Percentiles rank a stretch among this genome's conserved stretches.
These are phyloP conservation scores for Tribolium madens DNA, from an alignment of 1,140 invertebrate species.

Conservation along the genomic window DNA sequence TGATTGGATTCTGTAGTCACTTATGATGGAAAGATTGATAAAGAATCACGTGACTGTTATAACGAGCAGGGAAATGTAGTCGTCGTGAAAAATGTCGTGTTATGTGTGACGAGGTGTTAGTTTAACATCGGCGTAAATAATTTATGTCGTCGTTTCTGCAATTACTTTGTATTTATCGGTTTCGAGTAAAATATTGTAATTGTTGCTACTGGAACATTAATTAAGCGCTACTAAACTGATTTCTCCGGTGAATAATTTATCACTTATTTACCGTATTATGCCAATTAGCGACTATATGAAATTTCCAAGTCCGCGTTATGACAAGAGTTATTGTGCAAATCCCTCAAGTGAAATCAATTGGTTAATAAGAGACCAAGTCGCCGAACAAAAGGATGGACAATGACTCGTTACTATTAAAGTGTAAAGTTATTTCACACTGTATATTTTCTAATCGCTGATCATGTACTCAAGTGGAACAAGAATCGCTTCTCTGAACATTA, in stretches of 20 bases:
- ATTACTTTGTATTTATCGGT: constrained; percentile 27
- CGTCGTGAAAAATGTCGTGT: constrained; percentile 2
- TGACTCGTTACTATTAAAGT: constrained; percentile 45
- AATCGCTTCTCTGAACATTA: constrained; percentile 44
- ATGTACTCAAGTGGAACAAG: constrained; percentile 50
- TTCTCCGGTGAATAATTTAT: constrained; percentile 44
- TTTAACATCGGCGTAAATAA: background rate
- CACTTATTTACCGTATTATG: constrained; percentile 49
- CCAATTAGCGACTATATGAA: constrained; percentile 42
- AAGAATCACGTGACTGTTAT: background rate
- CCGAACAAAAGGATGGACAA: constrained; percentile 22
- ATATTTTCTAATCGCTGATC: constrained; percentile 50
- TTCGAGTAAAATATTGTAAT: constrained; percentile 45
- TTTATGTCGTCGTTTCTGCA: constrained; percentile 16
- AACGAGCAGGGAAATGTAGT: background rate
- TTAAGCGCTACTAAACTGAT: constrained; percentile 45
- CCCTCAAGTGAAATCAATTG: constrained; percentile 41
- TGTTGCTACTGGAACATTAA: constrained; percentile 35
- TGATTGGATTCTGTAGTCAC: background rate
- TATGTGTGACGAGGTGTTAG: constrained; percentile 14
- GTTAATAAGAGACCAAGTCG: constrained; percentile 28
- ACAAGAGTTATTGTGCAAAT: constrained; percentile 24
- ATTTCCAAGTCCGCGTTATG: constrained; percentile 36
- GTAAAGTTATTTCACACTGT: constrained; percentile 50
- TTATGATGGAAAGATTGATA: background rate